Percentiles rank a stretch among this genome's conserved stretches.
Conservation (phyloP, 2,797 vertebrate genomes). For the Odontamblyopus lacepedii region DNA sequence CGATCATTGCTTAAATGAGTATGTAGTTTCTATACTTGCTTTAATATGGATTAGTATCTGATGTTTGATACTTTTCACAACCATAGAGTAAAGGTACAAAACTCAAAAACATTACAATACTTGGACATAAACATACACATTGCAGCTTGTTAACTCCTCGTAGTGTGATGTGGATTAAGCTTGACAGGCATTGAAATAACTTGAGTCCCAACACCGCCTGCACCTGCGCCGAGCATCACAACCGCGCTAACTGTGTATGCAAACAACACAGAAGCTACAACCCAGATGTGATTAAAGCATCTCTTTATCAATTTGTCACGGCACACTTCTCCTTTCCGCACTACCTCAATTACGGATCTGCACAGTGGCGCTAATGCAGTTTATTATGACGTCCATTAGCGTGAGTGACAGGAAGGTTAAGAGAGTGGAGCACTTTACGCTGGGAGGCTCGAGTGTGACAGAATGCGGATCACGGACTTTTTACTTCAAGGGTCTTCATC, state of each 20-base stretch:
- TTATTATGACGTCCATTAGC: constrained; percentile 56
- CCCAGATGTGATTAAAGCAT: constrained; percentile 54
- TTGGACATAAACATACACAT: neutral
- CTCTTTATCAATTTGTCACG: constrained; percentile 52
- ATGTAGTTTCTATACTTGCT: no score
- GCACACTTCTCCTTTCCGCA: constrained; percentile 20
- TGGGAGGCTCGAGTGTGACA: constrained; percentile 49
- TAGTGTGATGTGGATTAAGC: constrained; percentile 32
- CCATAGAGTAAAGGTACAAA: no score
- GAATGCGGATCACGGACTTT: constrained; percentile 39
- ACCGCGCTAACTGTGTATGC: constrained; percentile 20
- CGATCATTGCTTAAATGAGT: no score
- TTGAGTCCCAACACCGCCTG: constrained; percentile 14
- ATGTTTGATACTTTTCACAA: no score
- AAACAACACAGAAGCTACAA: constrained; percentile 46
- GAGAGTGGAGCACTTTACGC: constrained; percentile 51
- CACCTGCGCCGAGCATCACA: constrained; percentile 18
- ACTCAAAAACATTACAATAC: neutral
- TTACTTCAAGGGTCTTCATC: constrained; percentile 30
- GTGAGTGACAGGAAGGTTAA: constrained; percentile 63
- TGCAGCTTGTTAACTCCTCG: constrained; percentile 12
- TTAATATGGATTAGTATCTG: no score
- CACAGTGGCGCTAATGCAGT: constrained; percentile 22
- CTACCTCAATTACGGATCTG: constrained; percentile 14
- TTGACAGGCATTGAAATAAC: constrained; percentile 49